Conservation (phyloP, 2,888 invertebrate species). For the Mimumesa dahlbomi region DNA sequence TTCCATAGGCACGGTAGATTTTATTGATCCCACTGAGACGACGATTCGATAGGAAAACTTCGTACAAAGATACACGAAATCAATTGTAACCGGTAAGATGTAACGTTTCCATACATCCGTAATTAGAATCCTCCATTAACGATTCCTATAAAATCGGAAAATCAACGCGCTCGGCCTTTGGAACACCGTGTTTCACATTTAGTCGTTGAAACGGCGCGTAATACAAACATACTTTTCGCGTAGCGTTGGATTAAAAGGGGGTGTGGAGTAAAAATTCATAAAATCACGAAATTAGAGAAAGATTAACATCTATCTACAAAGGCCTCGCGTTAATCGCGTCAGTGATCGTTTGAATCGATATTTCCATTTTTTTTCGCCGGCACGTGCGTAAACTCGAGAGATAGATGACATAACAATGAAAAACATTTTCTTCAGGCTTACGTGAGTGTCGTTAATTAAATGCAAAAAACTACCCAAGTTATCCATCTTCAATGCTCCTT, state of each 20-base stretch:
- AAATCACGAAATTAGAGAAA: slow-evolving; percentile 47
- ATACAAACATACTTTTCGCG: slow-evolving; percentile 17
- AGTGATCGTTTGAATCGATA: slow-evolving; percentile 44
- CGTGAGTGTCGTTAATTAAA: slow-evolving; percentile 27
- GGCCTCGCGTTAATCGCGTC: slow-evolving; percentile 67
- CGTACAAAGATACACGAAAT: no score
- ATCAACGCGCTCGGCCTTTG: slow-evolving; percentile 3
- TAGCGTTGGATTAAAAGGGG: slow-evolving; percentile 19
- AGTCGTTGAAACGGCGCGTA: slow-evolving; percentile 14
- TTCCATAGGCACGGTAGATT: slow-evolving; percentile 13
- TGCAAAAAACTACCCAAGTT: no score
- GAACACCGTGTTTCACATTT: slow-evolving; percentile 38
- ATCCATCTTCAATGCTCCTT: no score
- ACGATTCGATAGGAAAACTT: no score
- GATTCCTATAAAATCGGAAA: no score
- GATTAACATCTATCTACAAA: slow-evolving; percentile 74
- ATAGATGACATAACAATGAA: slow-evolving; percentile 24
- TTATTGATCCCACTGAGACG: not conserved
- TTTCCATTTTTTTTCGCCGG: slow-evolving; percentile 1
- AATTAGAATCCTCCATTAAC: no score
- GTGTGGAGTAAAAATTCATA: slow-evolving; percentile 35
- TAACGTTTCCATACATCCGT: no score
- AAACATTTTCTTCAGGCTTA: slow-evolving; percentile 21
- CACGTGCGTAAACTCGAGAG: slow-evolving; percentile 35
- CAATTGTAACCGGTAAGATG: no score